These are phyloP conservation scores for Hypercompe scribonia DNA, from an alignment of 2,888 invertebrate species.

Conservation along the genomic window DNA sequence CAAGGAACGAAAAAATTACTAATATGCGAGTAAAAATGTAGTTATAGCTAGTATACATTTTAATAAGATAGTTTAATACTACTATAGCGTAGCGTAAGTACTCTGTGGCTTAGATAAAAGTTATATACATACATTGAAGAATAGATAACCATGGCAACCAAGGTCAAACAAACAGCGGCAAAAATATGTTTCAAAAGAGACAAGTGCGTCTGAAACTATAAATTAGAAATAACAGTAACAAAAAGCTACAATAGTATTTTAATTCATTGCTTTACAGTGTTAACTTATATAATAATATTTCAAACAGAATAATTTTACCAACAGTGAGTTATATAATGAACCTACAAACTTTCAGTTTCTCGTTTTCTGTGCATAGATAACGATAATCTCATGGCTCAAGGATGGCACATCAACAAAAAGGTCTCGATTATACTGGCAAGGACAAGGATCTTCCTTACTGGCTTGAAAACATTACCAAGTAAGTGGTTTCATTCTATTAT, in stretches of 20 bases:
- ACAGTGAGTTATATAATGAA: conserved; percentile 40
- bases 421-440: conserved; percentile 66
- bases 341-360: conserved; percentile 32
- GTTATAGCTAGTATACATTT: too few relatives aligned
- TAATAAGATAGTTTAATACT: too few relatives aligned
- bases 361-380: conserved; percentile 41
- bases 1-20: too few relatives aligned
- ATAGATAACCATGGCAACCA: conserved; percentile 73
- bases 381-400: conserved; percentile 72
- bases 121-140: not conserved
- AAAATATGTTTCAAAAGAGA: conserved; percentile 81
- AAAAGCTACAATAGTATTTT: conserved; percentile 31
- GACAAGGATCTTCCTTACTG: conserved; percentile 73
- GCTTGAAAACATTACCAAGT: conserved; percentile 83
- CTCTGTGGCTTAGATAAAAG: not conserved
- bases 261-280: conserved; percentile 21
- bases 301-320: conserved; percentile 13
- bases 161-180: conserved; percentile 85
- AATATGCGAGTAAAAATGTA: too few relatives aligned
- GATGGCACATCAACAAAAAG: conserved; percentile 77
- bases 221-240: conserved; percentile 51
- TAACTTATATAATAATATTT: conserved; percentile 20
- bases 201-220: conserved; percentile 69
- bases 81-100: not conserved
- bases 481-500: conserved; percentile 49